Evolutionary conservation across 2,113 vertebrate genomes (phyloP).

Genomic region (Oophaga pumilio): DNA sequence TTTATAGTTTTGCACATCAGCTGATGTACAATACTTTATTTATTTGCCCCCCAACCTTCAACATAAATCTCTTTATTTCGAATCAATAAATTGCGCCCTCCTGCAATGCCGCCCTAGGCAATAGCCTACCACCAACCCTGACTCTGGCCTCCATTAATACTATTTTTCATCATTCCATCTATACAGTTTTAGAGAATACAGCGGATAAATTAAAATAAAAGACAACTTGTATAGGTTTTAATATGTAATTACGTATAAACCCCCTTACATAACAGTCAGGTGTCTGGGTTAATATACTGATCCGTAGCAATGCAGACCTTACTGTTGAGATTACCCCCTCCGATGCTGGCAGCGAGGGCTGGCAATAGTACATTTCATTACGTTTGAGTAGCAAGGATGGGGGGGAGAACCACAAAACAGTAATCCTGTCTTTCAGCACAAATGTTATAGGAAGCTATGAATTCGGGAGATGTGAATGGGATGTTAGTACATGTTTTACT

Average conservation of each 20-base stretch:
- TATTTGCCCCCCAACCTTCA: no score
- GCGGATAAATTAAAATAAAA: neutral
- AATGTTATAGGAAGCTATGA: slow-evolving; percentile 99
- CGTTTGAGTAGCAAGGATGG: slow-evolving; percentile 74
- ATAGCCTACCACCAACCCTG: no score
- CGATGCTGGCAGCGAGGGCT: slow-evolving; percentile 59
- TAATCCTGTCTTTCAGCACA: slow-evolving; percentile 96
- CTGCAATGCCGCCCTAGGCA: no score
- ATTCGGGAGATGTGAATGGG: slow-evolving; percentile 98
- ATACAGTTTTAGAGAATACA: neutral
- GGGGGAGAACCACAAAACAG: slow-evolving; percentile 88
- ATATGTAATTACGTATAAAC: neutral
- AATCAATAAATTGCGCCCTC: no score
- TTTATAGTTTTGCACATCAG: no score
- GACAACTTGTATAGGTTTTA: neutral
- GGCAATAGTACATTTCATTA: slow-evolving; percentile 82
- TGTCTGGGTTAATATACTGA: slow-evolving; percentile 21
- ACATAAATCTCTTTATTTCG: no score
- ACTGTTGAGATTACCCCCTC: slow-evolving; percentile 2
- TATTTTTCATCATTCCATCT: neutral
- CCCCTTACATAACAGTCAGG: neutral
- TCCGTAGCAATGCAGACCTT: neutral
- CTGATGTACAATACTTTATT: no score
- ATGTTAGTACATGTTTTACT: slow-evolving; percentile 99
- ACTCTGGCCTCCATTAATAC: neutral